These are phyloP conservation scores for Drosophila saltans DNA, from an alignment of 1,140 invertebrate species.

Conservation along the genomic window DNA sequence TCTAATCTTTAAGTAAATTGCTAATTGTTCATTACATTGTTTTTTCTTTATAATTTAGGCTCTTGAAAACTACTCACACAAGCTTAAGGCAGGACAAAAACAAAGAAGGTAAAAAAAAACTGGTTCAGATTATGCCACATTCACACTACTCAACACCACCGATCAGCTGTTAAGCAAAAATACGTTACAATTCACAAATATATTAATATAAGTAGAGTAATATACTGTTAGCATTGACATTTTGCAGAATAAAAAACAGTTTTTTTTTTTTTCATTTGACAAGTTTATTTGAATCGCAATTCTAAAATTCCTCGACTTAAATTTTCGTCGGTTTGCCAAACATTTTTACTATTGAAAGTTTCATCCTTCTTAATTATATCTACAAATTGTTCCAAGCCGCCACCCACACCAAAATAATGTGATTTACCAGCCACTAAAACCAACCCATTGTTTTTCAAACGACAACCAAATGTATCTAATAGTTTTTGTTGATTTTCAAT, in stretches of 20 bases:
- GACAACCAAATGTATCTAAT: slow-evolving; percentile 87
- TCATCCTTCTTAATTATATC: slow-evolving; percentile 85
- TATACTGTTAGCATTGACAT: no score
- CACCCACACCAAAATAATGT: slow-evolving; percentile 96
- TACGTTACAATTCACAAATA: background rate
- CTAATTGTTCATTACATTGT: background rate
- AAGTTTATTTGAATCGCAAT: slow-evolving; percentile 79
- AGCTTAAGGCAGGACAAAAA: slow-evolving; percentile 12
- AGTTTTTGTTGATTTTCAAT: slow-evolving; percentile 90
- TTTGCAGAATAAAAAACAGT: background rate
- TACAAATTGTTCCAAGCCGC: slow-evolving; percentile 90
- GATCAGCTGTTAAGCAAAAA: slow-evolving; percentile 20
- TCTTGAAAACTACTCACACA: slow-evolving; percentile 24
- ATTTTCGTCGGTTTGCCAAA: slow-evolving; percentile 86
- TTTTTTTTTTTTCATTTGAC: background rate
- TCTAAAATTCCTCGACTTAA: slow-evolving; percentile 85
- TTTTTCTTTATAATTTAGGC: slow-evolving; percentile 13
- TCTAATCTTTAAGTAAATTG: background rate
- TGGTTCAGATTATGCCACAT: background rate
- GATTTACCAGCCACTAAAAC: slow-evolving; percentile 92
- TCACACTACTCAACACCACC: background rate
- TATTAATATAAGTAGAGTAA: no score
- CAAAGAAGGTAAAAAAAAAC: slow-evolving; percentile 9
- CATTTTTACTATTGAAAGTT: slow-evolving; percentile 84
- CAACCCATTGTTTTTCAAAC: slow-evolving; percentile 87